These are phyloP conservation scores for Papilio polyxenes DNA, from an alignment of 1,140 invertebrate species.

Conservation along the genomic window DNA sequence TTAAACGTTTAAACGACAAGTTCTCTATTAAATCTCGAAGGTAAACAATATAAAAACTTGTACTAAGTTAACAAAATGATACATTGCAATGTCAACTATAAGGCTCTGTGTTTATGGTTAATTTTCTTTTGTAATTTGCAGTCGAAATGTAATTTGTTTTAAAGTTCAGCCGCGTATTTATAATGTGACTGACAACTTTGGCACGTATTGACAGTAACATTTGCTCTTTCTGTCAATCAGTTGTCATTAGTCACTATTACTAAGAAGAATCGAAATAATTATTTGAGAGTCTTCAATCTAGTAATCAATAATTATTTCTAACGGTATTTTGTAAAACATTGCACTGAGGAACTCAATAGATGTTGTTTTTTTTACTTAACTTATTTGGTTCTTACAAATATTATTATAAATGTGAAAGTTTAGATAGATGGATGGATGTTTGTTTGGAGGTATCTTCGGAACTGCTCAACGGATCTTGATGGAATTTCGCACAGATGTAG, in stretches of 20 bases:
- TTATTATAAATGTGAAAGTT: too few relatives aligned
- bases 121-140: not conserved
- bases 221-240: conserved; percentile 33
- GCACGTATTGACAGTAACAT: conserved; percentile 28
- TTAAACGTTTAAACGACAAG: conserved; percentile 52
- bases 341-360: too few relatives aligned
- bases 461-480: too few relatives aligned
- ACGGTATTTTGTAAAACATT: not conserved
- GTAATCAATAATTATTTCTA: not conserved
- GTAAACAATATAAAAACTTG: conserved; percentile 25
- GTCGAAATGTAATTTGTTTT: conserved; percentile 9
- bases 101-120: not conserved
- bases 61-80: not conserved
- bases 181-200: conserved; percentile 21
- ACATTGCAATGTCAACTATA: not conserved
- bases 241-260: conserved; percentile 22
- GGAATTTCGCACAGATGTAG: too few relatives aligned
- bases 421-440: too few relatives aligned
- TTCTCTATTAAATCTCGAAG: conserved; percentile 32
- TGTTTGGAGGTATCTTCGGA: too few relatives aligned
- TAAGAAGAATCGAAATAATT: not conserved
- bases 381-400: too few relatives aligned
- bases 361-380: too few relatives aligned
- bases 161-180: conserved; percentile 30
- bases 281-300: not conserved